Evolutionary conservation across 2,113 vertebrate species (phyloP), one percentile per base, ranked within the genome.

Genomic region (Forbesichthys agassizii): DNA sequence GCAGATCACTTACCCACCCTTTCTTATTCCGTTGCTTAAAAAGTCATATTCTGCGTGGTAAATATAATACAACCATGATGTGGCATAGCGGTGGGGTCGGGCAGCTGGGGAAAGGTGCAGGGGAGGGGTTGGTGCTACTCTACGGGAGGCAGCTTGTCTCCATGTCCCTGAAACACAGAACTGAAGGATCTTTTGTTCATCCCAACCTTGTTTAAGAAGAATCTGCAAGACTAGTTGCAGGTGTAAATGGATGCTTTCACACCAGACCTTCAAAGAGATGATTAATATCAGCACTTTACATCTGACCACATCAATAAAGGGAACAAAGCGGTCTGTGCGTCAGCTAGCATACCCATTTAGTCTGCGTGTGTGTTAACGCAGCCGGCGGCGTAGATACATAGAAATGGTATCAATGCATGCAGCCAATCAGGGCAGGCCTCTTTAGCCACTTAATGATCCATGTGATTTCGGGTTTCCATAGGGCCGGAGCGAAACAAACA

Each of bases 401-500:
- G 16, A 61, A 12, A 48, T 59, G 36, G 53, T 27, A 68, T 66
- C 61, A 51, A 18, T 46, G 13, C 48, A 70, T 16, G n/a, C 8
- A 3, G 66, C 76, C 80, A 81, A 84, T 85, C 72, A 79, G 68
- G 82, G 74, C 60, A 74, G 77, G 62, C 61, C 69, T 79, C 74
- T 83, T 88, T 78, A 89, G 77, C 77, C 77, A 74, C 73, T 83
- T 88, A 86, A 86, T 89, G 82, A 81, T 83, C 79, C 82, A 80
- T 80, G 65, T 80, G 84, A 88, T 83, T 84, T 71, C 83, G 59
- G 80, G 80, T 87, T 86, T 80, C 84, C 73, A 87, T 86, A 87
- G 84, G 84, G 36, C 82, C 84, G 84, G 63, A 81, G 78, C 81
- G 78, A 63, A 78, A 78, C 88, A 90, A 87, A 88, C 80, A 88